Evolutionary conservation across 2,113 vertebrate species (phyloP).

Genomic region (Sinosuthora webbiana): DNA sequence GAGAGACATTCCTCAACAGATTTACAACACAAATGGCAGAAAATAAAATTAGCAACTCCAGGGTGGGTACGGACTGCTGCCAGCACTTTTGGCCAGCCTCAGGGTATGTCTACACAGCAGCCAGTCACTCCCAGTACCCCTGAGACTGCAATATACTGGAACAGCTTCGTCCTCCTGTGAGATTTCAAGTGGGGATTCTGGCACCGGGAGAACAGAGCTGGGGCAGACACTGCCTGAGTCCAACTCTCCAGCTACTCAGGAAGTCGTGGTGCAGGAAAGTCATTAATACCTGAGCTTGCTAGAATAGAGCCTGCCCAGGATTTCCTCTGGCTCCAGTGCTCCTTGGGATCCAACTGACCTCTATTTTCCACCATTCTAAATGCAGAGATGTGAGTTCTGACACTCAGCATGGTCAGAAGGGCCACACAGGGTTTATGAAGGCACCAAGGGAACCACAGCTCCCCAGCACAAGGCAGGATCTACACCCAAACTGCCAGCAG

Average conservation of each 20-base stretch:
- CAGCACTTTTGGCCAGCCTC: slow-evolving; percentile 43
- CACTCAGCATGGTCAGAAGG: neutral
- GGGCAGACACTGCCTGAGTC: neutral
- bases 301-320: neutral
- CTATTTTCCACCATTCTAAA: neutral
- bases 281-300: neutral
- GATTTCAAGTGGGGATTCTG: neutral
- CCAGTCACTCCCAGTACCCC: slow-evolving; percentile 27
- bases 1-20: slow-evolving; percentile 56
- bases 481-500: neutral
- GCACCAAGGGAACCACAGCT: neutral
- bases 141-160: neutral
- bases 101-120: slow-evolving; percentile 11
- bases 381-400: neutral
- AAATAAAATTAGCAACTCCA: slow-evolving; percentile 61
- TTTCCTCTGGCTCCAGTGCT: neutral
- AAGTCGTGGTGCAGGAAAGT: neutral
- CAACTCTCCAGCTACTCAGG: neutral
- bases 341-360: neutral
- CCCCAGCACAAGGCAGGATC: neutral
- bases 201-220: neutral
- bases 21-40: slow-evolving; percentile 63
- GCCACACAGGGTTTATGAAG: neutral
- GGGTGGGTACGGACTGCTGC: slow-evolving; percentile 37
- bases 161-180: neutral